These are phyloP conservation scores for Recurvirostra avosetta DNA, from an alignment of 2,113 vertebrate genomes.

Conservation along the genomic window DNA sequence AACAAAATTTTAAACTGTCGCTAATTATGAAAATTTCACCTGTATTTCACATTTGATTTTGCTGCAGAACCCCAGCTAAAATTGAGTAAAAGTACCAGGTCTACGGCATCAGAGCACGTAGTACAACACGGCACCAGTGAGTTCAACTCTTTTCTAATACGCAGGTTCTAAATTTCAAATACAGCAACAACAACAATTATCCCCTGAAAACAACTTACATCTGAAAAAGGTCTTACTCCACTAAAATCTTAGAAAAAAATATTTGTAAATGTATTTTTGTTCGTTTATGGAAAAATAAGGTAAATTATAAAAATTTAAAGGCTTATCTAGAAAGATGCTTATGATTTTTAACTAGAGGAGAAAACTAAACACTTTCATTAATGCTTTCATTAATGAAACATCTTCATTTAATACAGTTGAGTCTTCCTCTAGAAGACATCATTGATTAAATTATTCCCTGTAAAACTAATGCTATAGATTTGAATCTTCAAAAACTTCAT, in stretches of 20 bases:
- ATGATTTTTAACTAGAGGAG: background rate
- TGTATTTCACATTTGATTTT: background rate
- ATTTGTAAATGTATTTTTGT: background rate
- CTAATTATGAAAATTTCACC: background rate
- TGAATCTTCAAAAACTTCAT: background rate
- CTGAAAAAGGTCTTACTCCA: background rate
- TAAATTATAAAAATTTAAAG: background rate
- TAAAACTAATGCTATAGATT: background rate
- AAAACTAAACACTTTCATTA: background rate
- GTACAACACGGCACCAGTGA: accelerated
- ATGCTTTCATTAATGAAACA: background rate
- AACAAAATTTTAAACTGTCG: background rate
- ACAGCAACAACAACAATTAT: background rate
- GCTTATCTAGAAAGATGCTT: background rate
- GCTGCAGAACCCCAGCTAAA: background rate
- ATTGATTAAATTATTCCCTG: background rate
- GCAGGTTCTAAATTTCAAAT: background rate
- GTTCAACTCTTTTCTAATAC: background rate
- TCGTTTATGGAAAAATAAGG: background rate
- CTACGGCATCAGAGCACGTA: background rate
- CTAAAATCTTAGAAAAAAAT: background rate
- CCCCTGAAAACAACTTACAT: background rate
- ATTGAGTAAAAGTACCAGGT: background rate
- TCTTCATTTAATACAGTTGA: background rate
- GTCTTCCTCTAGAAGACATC: background rate